Evolutionary conservation across 1,140 invertebrate species (phyloP).

Genomic region (Bombyx mori): DNA sequence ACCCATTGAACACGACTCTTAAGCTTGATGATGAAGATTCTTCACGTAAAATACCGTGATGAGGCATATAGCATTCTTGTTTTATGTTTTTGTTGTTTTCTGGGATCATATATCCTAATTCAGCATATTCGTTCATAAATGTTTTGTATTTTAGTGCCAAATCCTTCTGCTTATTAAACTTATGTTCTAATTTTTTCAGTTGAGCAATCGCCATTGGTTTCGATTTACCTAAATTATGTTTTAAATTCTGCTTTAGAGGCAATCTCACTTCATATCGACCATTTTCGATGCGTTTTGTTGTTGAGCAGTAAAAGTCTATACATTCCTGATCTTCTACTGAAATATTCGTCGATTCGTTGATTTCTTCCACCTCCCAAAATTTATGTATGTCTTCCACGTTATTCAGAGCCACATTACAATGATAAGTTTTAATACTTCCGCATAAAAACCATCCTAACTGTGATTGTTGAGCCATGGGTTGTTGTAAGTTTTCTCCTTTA

Average conservation of each 20-base stretch:
- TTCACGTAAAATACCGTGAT: too few species aligned
- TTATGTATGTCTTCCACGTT: too few species aligned
- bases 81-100: background rate
- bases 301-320: conserved; percentile 13
- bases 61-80: too few species aligned
- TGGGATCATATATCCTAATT: conserved; percentile 6
- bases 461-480: conserved; percentile 22
- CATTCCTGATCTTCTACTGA: conserved; percentile 17
- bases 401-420: background rate
- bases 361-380: conserved; percentile 10
- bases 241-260: conserved; percentile 9
- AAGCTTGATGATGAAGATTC: conserved; percentile 33
- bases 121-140: conserved; percentile 6
- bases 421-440: conserved; percentile 3
- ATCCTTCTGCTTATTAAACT: conserved; percentile 10
- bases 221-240: conserved; percentile 12
- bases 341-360: conserved; percentile 9
- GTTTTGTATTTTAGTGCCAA: conserved; percentile 14
- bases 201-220: conserved; percentile 18
- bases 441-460: conserved; percentile 25
- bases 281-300: conserved; percentile 10
- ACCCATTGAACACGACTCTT: conserved; percentile 55
- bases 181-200: conserved; percentile 18
- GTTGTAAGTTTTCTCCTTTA: conserved; percentile 4
- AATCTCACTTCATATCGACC: conserved; percentile 16